Conservation (phyloP, 2,888 invertebrate genomes). For the Acronicta alni region DNA sequence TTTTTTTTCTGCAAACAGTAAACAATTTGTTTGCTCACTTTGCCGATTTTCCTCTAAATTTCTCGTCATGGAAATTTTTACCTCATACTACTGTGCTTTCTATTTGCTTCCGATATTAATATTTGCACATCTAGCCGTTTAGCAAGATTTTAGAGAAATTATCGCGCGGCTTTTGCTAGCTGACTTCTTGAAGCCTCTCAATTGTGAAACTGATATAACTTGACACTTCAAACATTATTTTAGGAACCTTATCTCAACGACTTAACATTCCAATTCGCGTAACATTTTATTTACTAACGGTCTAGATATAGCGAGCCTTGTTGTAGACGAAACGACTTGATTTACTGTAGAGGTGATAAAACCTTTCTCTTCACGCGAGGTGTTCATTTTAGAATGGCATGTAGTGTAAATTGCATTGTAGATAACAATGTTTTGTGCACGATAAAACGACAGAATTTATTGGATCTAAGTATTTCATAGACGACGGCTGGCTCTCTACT, state of each 20-base stretch:
- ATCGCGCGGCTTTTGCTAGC: conserved; percentile 31
- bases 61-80: conserved; percentile 17
- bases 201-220: conserved; percentile 20
- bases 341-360: conserved; percentile 57
- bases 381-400: conserved; percentile 52
- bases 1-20: neutral
- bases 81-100: conserved; percentile 64
- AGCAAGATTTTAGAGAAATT: conserved; percentile 60
- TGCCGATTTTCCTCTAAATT: conserved; percentile 26
- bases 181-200: conserved; percentile 34
- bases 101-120: conserved; percentile 62
- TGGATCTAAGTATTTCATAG: conserved; percentile 21
- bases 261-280: conserved; percentile 25
- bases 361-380: conserved; percentile 61
- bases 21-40: neutral
- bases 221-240: conserved; percentile 1
- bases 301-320: conserved; percentile 22
- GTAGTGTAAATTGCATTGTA: conserved; percentile 56
- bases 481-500: conserved; percentile 30
- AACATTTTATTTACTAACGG: conserved; percentile 16
- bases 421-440: conserved; percentile 50
- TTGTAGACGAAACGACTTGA: conserved; percentile 49
- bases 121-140: conserved; percentile 55
- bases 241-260: neutral
- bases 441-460: conserved; percentile 40